A percentile compares a stretch with the other conserved stretches of the same genome.
phyloP scores from a whole-genome alignment of 2,888 invertebrate species.

The Lithophane semibrunnea region DNA sequence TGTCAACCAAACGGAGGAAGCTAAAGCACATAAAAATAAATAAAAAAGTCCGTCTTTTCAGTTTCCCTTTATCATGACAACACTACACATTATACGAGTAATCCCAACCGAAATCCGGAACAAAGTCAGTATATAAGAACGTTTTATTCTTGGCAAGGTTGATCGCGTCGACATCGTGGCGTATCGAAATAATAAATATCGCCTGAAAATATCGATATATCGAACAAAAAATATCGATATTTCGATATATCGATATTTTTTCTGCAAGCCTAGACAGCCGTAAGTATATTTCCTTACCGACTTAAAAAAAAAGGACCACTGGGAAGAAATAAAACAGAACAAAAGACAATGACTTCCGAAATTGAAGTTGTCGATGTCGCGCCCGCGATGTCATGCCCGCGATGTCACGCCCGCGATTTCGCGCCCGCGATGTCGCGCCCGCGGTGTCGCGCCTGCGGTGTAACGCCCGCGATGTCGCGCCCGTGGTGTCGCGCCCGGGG shows the following conservation, averaged over 20 bases:
- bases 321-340: not conserved
- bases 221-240: too few species aligned
- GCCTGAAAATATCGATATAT: too few species aligned
- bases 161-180: constrained; percentile 43
- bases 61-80: constrained; percentile 32
- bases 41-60: not conserved
- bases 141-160: constrained; percentile 50
- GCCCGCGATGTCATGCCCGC: too few species aligned
- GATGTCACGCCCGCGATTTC: too few species aligned
- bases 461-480: too few species aligned
- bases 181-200: too few species aligned
- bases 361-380: not conserved
- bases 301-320: not conserved
- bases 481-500: too few species aligned
- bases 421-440: too few species aligned
- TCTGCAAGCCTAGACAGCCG: too few species aligned
- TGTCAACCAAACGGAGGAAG: not conserved
- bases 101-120: constrained; percentile 46
- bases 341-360: not conserved
- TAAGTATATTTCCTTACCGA: constrained; percentile 16
- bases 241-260: too few species aligned
- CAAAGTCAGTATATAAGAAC: constrained; percentile 46
- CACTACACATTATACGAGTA: constrained; percentile 54
- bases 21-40: not conserved
- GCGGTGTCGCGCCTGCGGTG: too few species aligned